Base-by-base conservation (phyloP, 2,888 invertebrate genomes). In the Labia minor region DNA sequence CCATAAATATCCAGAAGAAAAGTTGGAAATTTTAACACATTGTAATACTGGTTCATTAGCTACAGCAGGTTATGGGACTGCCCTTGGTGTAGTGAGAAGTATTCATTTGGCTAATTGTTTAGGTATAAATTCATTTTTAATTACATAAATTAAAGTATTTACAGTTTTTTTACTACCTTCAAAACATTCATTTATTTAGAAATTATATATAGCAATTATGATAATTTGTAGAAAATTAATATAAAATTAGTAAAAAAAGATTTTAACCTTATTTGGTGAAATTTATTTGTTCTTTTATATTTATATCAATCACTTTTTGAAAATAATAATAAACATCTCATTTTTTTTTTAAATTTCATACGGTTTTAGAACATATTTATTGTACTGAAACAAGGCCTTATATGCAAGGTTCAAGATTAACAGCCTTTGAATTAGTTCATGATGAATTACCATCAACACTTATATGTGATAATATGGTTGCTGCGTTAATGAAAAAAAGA, bases 31-130 rank as follows among this genome's bases (percentile, higher is more conserved):
- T 66, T 80, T 99, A 66, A 99, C 99, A 1, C 97, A 98, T 77
- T 99, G 99, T 78, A 99, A 99, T 78, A 98, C 99, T 1, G 99
- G 99, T 0, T 94, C 96, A 1, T 81, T 99, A 73, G 99, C 99
- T 1, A 99, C 99, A 2, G 94, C 94, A 63, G 96, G 95, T 61
- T 93, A 95, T 79, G 99, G 99, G 19, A 99, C 99, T 16, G 99
- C 99, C 11, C 82, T 99, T 72, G 99, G 98, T 75, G 95, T 99
- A 33, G 89, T 98, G 71, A 85, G 98, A 71, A 86, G 87, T 67
- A 81, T 99, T 67, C 85, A 89, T 74, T 84, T 83, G 70, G 77
- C 81, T 70, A 85, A 85, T 74, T 83, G 83, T 77, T 80, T 92
- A 73, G 89, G 90, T 90, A 78, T 80, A 74, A 70, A 65, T 63